These are phyloP conservation scores for Protonibea diacanthus DNA, from an alignment of 2,797 vertebrate genomes.

Conservation along the genomic window DNA sequence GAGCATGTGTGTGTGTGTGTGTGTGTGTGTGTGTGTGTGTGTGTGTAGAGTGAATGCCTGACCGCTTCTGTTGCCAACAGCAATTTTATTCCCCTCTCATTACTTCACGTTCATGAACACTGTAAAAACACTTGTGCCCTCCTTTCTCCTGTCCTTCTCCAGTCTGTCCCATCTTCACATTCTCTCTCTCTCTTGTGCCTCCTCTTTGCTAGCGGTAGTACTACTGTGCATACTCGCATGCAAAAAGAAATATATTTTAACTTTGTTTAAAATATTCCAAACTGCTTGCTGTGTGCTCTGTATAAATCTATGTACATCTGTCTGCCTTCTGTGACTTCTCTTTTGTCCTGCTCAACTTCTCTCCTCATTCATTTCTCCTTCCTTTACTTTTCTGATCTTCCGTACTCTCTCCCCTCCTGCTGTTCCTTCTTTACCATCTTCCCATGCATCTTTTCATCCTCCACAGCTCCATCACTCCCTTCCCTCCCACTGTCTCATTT, in stretches of 20 bases:
- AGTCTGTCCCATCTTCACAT: conserved; percentile 5
- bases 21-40: conserved; percentile 28
- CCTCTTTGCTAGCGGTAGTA: background rate
- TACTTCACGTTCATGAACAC: conserved; percentile 84
- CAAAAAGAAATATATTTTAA: background rate
- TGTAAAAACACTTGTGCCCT: conserved; percentile 75
- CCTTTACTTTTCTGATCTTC: conserved; percentile 16
- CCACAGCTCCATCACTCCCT: conserved; percentile 41
- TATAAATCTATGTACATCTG: background rate
- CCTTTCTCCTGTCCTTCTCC: conserved; percentile 52
- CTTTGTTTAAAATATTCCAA: background rate
- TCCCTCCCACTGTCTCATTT: conserved; percentile 54
- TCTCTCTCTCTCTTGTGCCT: background rate
- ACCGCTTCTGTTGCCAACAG: conserved; percentile 71
- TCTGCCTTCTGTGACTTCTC: conserved; percentile 7
- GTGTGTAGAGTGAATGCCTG: conserved; percentile 65
- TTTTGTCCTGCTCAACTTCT: conserved; percentile 12
- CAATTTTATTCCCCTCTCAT: conserved; percentile 80
- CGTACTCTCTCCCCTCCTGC: conserved; percentile 27
- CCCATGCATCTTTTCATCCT: conserved; percentile 43
- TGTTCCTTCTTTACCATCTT: conserved; percentile 33
- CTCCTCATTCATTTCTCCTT: conserved; percentile 12
- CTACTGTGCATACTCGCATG: background rate
- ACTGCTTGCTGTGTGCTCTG: background rate
- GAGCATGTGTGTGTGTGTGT: conserved; percentile 39